Evolutionary conservation across 2,888 invertebrate genomes (phyloP), one percentile per base, ranked within the genome.

Genomic region (Sceliomorpha sp.): DNA sequence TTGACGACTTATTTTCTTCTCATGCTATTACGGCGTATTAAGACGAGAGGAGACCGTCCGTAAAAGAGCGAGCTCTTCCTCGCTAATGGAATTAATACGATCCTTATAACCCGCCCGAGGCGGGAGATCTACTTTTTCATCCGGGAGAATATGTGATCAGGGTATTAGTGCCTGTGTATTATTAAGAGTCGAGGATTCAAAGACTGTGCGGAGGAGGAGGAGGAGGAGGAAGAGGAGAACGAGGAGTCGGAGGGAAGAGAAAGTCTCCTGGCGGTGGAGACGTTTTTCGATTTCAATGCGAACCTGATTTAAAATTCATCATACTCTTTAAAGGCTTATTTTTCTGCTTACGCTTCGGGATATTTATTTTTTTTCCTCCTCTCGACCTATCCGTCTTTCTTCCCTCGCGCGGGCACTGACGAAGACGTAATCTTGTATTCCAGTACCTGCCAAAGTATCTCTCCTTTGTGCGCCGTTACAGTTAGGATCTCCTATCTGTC

Each of bases 261-360:
- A 82, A 84, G 84, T 82, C 83, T 84, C 84, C 81, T 70, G 80
- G 81, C 83, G 75, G 80, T 74, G 78, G 79, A 83, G 83, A 85
- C 82, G 83, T 83, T 87, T 84, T 81, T 76, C 80, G 83, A 85
- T 86, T 84, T 87, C 85, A 85, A 87, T 86, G 86, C 82, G 74
- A 69, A 77, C 58, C 85, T 85, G 86, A 88, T 88, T 88, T 87
- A 86, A 87, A 87, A 88, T 88, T 88, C 87, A 88, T 88, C 87
- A 87, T 84, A 75, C 85, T 86, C 85, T 87, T 86, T 86, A 87
- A 84, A 84, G 84, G 87, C 87, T 87, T 88, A 87, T 86, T 86
- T 86, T 85, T 85, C 81, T 82, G 81, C 83, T 82, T 75, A 76
- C 79, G 86, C 87, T 84, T 80, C 77, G 63, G 85, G 86, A 81